Base-by-base conservation (phyloP, 2,113 vertebrate species). In the Microtus ochrogaster region DNA sequence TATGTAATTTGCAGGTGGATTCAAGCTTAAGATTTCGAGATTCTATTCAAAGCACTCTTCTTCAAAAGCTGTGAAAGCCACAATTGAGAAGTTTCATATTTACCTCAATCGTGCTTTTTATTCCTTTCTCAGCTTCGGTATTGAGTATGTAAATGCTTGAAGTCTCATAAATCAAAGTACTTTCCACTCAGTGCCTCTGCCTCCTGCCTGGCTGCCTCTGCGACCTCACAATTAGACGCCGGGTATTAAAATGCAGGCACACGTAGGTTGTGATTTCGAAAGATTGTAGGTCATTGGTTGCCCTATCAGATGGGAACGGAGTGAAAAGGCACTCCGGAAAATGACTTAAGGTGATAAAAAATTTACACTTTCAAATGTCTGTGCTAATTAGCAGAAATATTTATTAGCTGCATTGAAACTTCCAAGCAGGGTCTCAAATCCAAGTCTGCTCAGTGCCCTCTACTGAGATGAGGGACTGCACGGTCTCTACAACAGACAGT, bases 211-310 rank as follows among this genome's bases (percentile, higher is more conserved):
- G 87, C 79, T 91, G 92, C 92, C 87, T 79, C 41, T 95, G 77
- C 95, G 95, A 98, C 97, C 97, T 98, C 92, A 96, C 95, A 97
- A 94, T 98, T 97, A 98, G 94, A 97, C 95, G 96, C 96, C 33
- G 95, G 86, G 96, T 87, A 98, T 92, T 97, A 95, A 98, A 98
- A 96, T 96, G 98, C 39, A 95, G 63, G 96, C 87, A 30, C 93
- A 97, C 11, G 24, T 6, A 92, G 97, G 95, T 0, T 86, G 95
- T 63, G 87, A 70, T 97, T 98, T 97, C 94, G 94, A 98, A 98
- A 88, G 8, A 2, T 79, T 83, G 73, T 21, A 96, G 92, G 98
- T 95, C 97, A 98, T 65, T 82, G 95, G 90, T 82, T 95, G 92
- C 78, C 98, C 94, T 89, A 87, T 93, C 72, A 93, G 98, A 91